Evolutionary conservation across 2,113 vertebrate species (phyloP).

Genomic region (Puntigrus tetrazona): DNA sequence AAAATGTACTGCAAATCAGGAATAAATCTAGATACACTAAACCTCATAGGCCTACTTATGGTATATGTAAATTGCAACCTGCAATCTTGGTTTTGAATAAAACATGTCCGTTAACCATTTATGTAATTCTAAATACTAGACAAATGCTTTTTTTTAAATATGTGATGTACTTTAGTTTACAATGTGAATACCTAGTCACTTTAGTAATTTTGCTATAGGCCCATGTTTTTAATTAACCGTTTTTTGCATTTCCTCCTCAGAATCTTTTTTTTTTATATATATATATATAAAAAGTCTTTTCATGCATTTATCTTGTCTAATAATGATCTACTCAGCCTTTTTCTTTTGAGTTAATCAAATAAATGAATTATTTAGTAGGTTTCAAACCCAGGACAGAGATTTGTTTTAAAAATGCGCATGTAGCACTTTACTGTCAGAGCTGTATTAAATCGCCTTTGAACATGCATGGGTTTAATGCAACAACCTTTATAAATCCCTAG

Average conservation of each 20-base stretch:
- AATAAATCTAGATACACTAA: neutral
- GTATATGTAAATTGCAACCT: neutral
- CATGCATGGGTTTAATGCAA: neutral
- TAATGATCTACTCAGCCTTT: neutral
- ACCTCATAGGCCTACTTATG: neutral
- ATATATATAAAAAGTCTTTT: too few species aligned
- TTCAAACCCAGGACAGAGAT: neutral
- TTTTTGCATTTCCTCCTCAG: neutral
- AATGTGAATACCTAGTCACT: neutral
- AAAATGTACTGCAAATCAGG: neutral
- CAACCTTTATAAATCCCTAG: neutral
- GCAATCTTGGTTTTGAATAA: neutral
- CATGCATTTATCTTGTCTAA: neutral
- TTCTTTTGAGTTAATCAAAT: slow-evolving; percentile 6
- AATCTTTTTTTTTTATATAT: too few species aligned
- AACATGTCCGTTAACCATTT: neutral
- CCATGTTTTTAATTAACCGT: neutral
- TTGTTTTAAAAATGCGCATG: neutral
- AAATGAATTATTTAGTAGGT: slow-evolving; percentile 6
- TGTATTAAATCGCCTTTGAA: neutral
- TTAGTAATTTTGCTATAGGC: neutral
- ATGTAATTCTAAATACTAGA: neutral
- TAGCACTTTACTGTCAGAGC: neutral
- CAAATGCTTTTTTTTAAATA: neutral
- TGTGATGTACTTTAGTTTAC: neutral